Base-by-base conservation (phyloP, 1,140 invertebrate genomes). In the Maconellicoccus hirsutus region DNA sequence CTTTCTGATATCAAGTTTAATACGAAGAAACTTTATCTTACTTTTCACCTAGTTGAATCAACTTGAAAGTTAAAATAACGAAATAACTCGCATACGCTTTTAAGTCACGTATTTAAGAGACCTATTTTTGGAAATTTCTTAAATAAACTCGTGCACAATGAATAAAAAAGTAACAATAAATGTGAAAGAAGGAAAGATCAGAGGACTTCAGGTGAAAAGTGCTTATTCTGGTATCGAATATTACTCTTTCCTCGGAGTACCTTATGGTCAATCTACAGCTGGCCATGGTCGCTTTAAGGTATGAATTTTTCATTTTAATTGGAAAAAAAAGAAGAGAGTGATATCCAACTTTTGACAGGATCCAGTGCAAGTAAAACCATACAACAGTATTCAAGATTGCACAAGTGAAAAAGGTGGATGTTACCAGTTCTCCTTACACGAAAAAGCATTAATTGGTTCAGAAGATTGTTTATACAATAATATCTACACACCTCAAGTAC, bases 401-500 rank as follows among this genome's bases (percentile, higher is more conserved):
- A 72, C 70, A 25, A 39, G 26, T 29, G 71, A 63, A 59, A 71
- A 70, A 19, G 27, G 23, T 23, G 69, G 66, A 22, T 74, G 74
- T 70, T 19, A 26, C 27, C 74, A 74, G 21, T 59, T 22, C 29
- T 38, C 38, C 19, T 52, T 71, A n/a, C n/a, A n/a, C n/a, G 0
- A 12, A 39, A 7, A 70, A 29, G 10, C n/a, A 66, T 29, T 71
- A 59, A 7, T 66, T 19, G 73, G 74, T n/a, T 69, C 61, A 63
- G 74, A 75, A 71, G 74, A 75, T 71, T 75, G 74, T 59, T 73
- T 75, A 52, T 74, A 71, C 39, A 25, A 72, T 22, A 75, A 75
- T 59, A 66, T 75, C 19, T 73, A 71, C 52, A 27, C 70, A 0
- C 70, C 73, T 12, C 39, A 72, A 52, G 70, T 74, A n/a, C n/a